Evolutionary conservation across 2,888 invertebrate genomes (phyloP), one percentile per base, ranked within the genome.

Genomic region (Tachina grossa): DNA sequence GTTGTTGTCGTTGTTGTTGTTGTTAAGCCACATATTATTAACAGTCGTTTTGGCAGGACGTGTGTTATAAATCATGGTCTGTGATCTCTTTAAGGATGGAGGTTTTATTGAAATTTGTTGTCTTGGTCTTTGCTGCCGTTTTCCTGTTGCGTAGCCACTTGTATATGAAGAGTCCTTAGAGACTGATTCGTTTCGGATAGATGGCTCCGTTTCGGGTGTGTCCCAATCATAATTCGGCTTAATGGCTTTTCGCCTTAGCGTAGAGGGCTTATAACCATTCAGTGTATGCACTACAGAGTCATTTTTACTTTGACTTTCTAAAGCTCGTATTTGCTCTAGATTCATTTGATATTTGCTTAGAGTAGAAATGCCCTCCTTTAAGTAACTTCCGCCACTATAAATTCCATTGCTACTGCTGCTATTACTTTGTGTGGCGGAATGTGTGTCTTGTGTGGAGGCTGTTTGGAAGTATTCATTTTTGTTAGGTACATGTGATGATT

Each of bases 291-390:
- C 94, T 87, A 92, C 88, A 31, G 89, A 88, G 3, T 88, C 89
- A 74, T 91, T 90, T 16, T 85, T 86, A 45, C 88, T 93, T 89
- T 93, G 93, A 89, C 92, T 91, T 87, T 95, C 93, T 79, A 94
- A 92, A 88, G 94, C 93, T 87, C 94, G 93, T 84, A 95, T 94
- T 76, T 90, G 91, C 83, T 93, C 93, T 83, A 93, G 82, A 31
- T 91, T 94, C 93, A 94, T 94, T 93, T 95, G 95, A 89, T 95
- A 95, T 91, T 95, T 94, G 84, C 95, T 94, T 91, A 95, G 91
- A 2, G 91, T 89, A 2, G 92, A 93, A 57, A 91, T 89, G 9
- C 92, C 92, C 13, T 91, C 89, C 14, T 89, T 89, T 45, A 90
- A 88, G 65, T 92, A 91, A 57, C 89, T 89, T 71, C 88, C 89